phyloP scores from a whole-genome alignment of 1,140 invertebrate genomes.

The Drosophila parabipectinata region DNA sequence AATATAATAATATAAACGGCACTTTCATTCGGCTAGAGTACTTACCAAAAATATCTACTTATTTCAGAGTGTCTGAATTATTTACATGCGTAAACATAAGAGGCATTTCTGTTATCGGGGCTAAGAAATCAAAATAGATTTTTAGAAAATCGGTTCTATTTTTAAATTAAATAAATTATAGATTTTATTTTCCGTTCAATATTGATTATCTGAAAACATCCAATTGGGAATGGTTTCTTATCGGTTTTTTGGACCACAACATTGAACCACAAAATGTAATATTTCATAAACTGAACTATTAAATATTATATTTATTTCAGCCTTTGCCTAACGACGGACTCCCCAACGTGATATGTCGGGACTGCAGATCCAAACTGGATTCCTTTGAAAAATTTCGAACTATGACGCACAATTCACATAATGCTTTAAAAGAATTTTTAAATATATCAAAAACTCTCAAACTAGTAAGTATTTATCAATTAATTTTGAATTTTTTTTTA shows the following conservation, averaged over 20 bases:
- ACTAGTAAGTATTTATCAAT: constrained; percentile 45
- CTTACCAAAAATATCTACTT: not conserved
- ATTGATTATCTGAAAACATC: not conserved
- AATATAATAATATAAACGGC: no score
- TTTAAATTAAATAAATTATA: no score
- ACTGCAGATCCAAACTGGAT: constrained; percentile 68
- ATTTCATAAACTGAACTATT: not conserved
- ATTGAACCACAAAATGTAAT: no score
- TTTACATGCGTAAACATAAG: not conserved
- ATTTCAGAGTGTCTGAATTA: not conserved
- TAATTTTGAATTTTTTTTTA: no score
- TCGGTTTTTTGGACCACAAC: not conserved
- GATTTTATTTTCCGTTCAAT: no score
- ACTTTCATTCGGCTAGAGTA: no score
- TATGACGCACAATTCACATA: constrained; percentile 73
- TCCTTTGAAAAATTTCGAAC: constrained; percentile 77
- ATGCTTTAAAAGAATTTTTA: constrained; percentile 66
- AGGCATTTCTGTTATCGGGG: no score
- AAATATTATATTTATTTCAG: constrained; percentile 44
- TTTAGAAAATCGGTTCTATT: no score
- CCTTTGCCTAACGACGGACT: constrained; percentile 74
- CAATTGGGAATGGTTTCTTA: not conserved
- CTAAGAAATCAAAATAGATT: no score
- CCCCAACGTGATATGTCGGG: constrained; percentile 70
- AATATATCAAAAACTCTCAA: constrained; percentile 42